Base-by-base conservation (phyloP, 1,140 invertebrate species). In the Atta colombica region DNA sequence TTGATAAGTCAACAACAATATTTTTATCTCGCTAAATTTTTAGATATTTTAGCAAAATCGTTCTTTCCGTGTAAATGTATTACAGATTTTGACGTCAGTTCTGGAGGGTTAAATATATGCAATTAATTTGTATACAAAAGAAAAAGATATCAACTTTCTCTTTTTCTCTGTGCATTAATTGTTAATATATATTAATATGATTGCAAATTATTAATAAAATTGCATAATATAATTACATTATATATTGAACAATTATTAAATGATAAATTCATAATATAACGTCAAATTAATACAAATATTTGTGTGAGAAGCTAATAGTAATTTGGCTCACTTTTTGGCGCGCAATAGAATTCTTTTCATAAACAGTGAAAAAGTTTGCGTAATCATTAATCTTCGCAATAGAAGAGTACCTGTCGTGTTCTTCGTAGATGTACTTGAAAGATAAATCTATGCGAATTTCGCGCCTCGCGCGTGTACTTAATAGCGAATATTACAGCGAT, bases 381-480 rank as follows among this genome's bases (percentile, higher is more conserved):
- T 21, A 45, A 71, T 0, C 16, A 58, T 81, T 71, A 28, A 81
- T 55, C 65, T 31, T 60, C 14, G 10, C 60, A 39, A 49, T 39
- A 71, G 8, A 53, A 25, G 28, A 53, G 49, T 58, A 25, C 3
- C 65, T 80, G 8, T 6, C 14, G n/a, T 18, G 45, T 12, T n/a
- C 78, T 18, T 10, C 28, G 28, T 14, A 71, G 78, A 81, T 81
- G 51, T 81, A 81, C 78, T 81, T 81, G 78, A 81, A 39, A 81
- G 77, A 81, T 81, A 81, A 81, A 45, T 81, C n/a, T n/a, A 35
- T 39, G 65, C 65, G 65, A 81, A 71, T 81, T 71, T 81, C 28
- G 49, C 45, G 45, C 63, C 12, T 80, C n/a, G 14, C 77, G n/a
- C 51, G 63, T 80, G 49, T 35, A 18, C 10, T 53, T 55, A 68